Evolutionary conservation across 1,140 invertebrate species (phyloP).

Genomic region (Calosoma granatense): DNA sequence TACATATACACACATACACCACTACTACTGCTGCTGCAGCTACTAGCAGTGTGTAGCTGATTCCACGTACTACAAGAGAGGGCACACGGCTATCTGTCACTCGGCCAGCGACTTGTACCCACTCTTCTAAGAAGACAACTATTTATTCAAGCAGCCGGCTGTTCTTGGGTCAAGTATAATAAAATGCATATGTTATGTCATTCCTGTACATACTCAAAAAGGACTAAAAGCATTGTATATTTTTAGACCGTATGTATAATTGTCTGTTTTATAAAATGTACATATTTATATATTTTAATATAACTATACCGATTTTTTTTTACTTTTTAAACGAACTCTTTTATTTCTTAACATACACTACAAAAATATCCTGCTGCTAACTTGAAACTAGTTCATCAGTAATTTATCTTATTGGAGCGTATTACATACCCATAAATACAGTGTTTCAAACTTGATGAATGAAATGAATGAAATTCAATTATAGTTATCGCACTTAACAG

Average conservation of each 20-base stretch:
- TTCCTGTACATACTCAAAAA: conserved; percentile 7
- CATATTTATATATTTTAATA: conserved; percentile 8
- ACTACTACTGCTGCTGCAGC: too few species aligned
- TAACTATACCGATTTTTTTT: conserved; percentile 5
- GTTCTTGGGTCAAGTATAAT: conserved; percentile 7
- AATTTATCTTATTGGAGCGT: too few species aligned
- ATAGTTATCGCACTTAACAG: too few species aligned
- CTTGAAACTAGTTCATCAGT: too few species aligned
- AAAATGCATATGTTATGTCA: conserved; percentile 7
- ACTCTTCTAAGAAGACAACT: conserved; percentile 3
- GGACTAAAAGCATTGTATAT: neutral
- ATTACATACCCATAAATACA: too few species aligned
- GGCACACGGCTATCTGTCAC: neutral
- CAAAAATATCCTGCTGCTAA: too few species aligned
- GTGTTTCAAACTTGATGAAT: too few species aligned
- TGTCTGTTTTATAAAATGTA: conserved; percentile 1
- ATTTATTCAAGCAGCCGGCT: neutral
- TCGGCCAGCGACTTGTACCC: conserved; percentile 2
- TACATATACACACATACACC: neutral
- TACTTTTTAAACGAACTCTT: neutral
- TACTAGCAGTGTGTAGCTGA: too few species aligned
- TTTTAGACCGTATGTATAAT: conserved; percentile 8
- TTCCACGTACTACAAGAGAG: neutral
- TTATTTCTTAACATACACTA: neutral
- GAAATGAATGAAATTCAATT: too few species aligned